phyloP scores from a whole-genome alignment of 2,888 invertebrate genomes.

The Danaus chrysippus region DNA sequence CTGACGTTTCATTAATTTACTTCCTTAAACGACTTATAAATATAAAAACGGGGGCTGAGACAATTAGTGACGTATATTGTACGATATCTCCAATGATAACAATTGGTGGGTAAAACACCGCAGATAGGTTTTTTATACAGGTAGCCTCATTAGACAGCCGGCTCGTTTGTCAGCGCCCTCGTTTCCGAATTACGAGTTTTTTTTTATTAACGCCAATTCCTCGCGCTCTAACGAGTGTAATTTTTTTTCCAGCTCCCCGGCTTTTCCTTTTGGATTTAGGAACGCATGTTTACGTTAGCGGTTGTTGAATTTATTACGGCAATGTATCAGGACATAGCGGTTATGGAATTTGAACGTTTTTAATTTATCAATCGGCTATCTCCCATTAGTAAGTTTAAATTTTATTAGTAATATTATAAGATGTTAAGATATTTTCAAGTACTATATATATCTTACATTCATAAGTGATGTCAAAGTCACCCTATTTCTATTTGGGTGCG shows the following conservation, averaged over 20 bases:
- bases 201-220: conserved; percentile 73
- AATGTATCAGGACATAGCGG: conserved; percentile 22
- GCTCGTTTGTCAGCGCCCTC: conserved; percentile 68
- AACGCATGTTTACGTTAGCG: conserved; percentile 28
- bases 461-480: conserved; percentile 46
- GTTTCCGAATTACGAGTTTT: conserved; percentile 52
- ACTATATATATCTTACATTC: conserved; percentile 37
- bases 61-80: conserved; percentile 1
- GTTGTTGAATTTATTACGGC: conserved; percentile 25
- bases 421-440: too few relatives aligned
- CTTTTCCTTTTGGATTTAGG: conserved; percentile 36
- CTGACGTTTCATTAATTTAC: conserved; percentile 30
- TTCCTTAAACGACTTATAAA: conserved; percentile 15
- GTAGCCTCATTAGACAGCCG: conserved; percentile 66
- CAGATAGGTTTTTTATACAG: conserved; percentile 54
- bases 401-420: too few relatives aligned
- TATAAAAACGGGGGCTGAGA: not conserved
- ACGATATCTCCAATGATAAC: conserved; percentile 23
- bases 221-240: conserved; percentile 62
- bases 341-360: conserved; percentile 14
- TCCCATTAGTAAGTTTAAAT: too few relatives aligned
- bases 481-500: conserved; percentile 54
- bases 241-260: conserved; percentile 47
- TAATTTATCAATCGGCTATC: conserved; percentile 14
- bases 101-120: conserved; percentile 24